These are phyloP conservation scores for Gibbula magus DNA, from an alignment of 2,888 invertebrate species.

Conservation along the genomic window DNA sequence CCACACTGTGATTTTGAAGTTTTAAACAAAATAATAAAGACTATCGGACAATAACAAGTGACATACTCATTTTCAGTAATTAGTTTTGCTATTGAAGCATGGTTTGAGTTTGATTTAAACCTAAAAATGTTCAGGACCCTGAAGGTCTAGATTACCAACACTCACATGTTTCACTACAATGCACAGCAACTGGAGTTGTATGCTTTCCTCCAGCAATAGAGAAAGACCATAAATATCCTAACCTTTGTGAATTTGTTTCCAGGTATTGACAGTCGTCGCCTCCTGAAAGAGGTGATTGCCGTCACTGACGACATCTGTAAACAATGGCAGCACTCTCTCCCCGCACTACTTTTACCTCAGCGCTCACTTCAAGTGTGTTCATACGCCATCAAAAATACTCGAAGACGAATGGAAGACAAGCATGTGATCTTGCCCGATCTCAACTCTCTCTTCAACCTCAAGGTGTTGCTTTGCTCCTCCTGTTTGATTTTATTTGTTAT, in stretches of 20 bases:
- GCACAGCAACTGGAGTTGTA: too few relatives aligned
- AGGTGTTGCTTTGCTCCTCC: conserved; percentile 77
- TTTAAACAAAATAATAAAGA: too few relatives aligned
- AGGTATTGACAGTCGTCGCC: conserved; percentile 58
- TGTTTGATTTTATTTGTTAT: not conserved
- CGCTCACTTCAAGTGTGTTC: conserved; percentile 77
- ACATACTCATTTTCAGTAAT: too few relatives aligned
- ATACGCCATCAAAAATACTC: conserved; percentile 86
- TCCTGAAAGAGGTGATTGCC: conserved; percentile 53
- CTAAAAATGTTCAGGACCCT: too few relatives aligned
- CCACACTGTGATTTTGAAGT: too few relatives aligned
- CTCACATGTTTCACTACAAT: not conserved
- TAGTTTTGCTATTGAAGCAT: too few relatives aligned
- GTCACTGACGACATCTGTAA: conserved; percentile 59
- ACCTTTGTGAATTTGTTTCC: conserved; percentile 25
- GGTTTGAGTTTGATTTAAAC: too few relatives aligned
- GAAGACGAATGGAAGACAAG: conserved; percentile 94
- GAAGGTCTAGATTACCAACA: too few relatives aligned
- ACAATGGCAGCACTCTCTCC: conserved; percentile 57
- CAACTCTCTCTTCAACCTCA: conserved; percentile 85
- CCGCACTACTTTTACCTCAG: conserved; percentile 45
- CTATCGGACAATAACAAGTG: too few relatives aligned
- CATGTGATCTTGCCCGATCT: conserved; percentile 89
- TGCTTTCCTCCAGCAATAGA: too few relatives aligned
- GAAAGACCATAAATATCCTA: not conserved